Conservation (phyloP, 2,888 invertebrate genomes). For the Hypomecis atomaria region DNA sequence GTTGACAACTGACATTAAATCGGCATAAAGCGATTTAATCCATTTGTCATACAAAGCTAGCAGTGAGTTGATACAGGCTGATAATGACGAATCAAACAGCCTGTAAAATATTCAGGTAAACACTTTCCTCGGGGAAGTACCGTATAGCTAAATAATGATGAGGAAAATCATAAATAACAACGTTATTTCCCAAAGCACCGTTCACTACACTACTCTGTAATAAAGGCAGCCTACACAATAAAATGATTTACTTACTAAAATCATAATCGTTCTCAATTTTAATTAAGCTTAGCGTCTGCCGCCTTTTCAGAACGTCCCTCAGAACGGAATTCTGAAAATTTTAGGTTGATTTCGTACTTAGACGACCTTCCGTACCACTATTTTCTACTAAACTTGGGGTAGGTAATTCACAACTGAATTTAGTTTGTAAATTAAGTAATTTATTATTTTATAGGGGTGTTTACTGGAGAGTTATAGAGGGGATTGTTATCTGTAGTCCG, state of each 20-base stretch:
- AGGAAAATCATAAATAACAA: slow-evolving; percentile 6
- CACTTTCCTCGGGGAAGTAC: background rate
- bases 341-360: background rate
- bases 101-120: no score
- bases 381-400: background rate
- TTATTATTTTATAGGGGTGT: background rate
- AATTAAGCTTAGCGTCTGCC: slow-evolving; percentile 17
- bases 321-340: slow-evolving; percentile 6
- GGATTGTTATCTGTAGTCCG: no score
- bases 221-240: background rate
- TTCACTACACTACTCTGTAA: slow-evolving; percentile 1
- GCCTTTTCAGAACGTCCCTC: slow-evolving; percentile 2
- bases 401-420: background rate
- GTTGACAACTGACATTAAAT: no score
- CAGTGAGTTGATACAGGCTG: no score
- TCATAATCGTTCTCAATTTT: slow-evolving; percentile 19
- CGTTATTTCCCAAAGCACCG: slow-evolving; percentile 1
- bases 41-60: no score
- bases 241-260: slow-evolving; percentile 9
- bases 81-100: no score
- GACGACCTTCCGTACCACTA: background rate
- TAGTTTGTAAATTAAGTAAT: background rate
- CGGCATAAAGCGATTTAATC: no score
- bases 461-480: background rate
- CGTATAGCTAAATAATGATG: background rate